phyloP scores from a whole-genome alignment of 2,113 vertebrate genomes.

The Aegithalos caudatus region DNA sequence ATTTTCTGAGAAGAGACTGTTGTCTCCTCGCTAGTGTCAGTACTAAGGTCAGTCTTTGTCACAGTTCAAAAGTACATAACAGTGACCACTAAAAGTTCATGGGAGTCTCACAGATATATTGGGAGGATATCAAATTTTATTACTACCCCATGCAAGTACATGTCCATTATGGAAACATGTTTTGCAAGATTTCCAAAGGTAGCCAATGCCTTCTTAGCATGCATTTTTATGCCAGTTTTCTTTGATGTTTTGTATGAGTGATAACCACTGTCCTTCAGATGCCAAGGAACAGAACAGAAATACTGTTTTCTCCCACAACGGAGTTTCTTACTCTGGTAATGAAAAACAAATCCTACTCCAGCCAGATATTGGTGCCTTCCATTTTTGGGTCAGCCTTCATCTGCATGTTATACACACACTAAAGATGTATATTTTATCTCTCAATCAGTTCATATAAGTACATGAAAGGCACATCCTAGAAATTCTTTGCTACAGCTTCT shows the following conservation, averaged over 20 bases:
- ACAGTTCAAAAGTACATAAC: not conserved
- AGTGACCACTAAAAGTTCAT: not conserved
- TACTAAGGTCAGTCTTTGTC: not conserved
- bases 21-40: not conserved
- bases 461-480: constrained; percentile 66
- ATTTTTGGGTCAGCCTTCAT: constrained; percentile 76
- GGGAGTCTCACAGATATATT: not conserved
- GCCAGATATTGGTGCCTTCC: constrained; percentile 10
- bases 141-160: not conserved
- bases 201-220: not conserved
- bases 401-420: constrained; percentile 77
- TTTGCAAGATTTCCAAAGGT: not conserved
- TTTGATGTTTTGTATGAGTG: constrained; percentile 7
- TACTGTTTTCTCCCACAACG: not conserved
- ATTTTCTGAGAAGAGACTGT: not conserved
- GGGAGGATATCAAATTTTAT: not conserved
- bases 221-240: not conserved
- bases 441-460: constrained; percentile 60
- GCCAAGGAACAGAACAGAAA: not conserved
- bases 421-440: constrained; percentile 75
- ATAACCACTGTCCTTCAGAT: not conserved
- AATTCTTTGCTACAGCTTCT: constrained; percentile 65
- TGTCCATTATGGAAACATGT: not conserved
- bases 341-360: not conserved
- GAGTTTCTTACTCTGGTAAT: constrained; percentile 4